A percentile compares a stretch with the other conserved stretches of the same genome.
Evolutionary conservation across 2,113 vertebrate species (phyloP).

Genomic region (Pelvicachromis taeniatus): DNA sequence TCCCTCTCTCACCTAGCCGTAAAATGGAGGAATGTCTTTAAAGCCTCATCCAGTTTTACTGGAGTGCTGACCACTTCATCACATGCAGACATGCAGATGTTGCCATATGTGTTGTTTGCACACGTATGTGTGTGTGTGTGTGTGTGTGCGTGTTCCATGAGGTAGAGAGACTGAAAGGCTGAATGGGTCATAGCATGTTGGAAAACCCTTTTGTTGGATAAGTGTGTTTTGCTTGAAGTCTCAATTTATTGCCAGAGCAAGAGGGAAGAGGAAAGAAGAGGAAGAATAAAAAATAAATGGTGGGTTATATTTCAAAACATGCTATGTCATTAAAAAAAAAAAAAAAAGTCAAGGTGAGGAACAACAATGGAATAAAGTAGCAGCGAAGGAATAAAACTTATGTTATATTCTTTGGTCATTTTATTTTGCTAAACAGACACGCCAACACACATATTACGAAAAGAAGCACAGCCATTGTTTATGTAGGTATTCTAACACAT

Average conservation of each 20-base stretch:
- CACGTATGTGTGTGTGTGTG: not conserved
- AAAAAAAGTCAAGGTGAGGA: not conserved
- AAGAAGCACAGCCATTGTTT: not conserved
- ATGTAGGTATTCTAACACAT: not conserved
- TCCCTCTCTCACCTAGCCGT: conserved; percentile 44
- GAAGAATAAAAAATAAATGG: conserved; percentile 11
- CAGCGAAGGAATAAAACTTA: not conserved
- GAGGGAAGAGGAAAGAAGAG: conserved; percentile 1
- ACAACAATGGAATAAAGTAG: not conserved
- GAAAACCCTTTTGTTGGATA: conserved; percentile 33
- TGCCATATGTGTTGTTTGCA: not conserved
- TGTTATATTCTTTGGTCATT: not conserved
- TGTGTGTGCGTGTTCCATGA: not conserved
- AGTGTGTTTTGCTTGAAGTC: conserved; percentile 11
- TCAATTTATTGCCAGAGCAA: conserved; percentile 17
- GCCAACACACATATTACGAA: not conserved
- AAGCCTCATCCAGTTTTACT: conserved; percentile 63
- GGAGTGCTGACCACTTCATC: conserved; percentile 59
- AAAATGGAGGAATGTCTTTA: conserved; percentile 69
- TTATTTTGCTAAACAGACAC: not conserved
- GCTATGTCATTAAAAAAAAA: not conserved
- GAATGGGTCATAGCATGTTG: conserved; percentile 26
- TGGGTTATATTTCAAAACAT: conserved; percentile 6
- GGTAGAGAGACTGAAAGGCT: not conserved
- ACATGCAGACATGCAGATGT: conserved; percentile 61